phyloP scores from a whole-genome alignment of 2,113 vertebrate species.

The Cranoglanis bouderius region DNA sequence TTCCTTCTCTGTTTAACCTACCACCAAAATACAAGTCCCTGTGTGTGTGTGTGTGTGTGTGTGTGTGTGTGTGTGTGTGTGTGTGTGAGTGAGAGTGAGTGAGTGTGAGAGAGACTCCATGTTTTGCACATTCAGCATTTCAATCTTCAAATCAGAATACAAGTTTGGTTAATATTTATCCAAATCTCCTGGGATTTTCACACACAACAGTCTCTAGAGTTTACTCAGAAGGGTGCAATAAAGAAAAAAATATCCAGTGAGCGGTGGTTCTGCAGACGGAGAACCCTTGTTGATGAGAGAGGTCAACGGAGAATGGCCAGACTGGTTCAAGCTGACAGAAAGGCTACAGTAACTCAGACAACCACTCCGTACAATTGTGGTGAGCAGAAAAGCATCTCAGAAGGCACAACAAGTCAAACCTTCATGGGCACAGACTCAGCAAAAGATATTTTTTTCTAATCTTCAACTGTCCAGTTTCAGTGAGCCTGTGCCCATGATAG shows the following conservation, averaged over 20 bases:
- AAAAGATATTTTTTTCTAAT: too few relatives aligned
- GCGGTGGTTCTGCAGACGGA: background rate
- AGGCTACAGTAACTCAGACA: background rate
- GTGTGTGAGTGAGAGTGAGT: too few relatives aligned
- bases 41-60: background rate
- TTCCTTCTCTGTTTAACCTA: background rate
- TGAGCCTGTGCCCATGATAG: too few relatives aligned
- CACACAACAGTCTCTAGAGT: background rate
- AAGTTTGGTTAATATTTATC: background rate
- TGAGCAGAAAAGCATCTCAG: background rate
- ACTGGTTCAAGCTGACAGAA: background rate
- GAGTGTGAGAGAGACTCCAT: too few relatives aligned
- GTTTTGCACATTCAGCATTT: background rate
- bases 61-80: background rate
- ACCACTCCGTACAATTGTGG: background rate
- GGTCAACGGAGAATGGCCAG: background rate
- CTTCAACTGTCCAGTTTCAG: too few relatives aligned
- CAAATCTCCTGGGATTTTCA: background rate
- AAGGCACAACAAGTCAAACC: background rate
- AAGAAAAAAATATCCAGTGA: background rate
- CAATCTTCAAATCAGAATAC: background rate
- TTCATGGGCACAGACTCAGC: background rate
- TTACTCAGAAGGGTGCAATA: background rate
- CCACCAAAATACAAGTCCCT: slow-evolving; percentile 50
- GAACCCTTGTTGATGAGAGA: background rate